A percentile compares a stretch with the other conserved stretches of the same genome.
These are phyloP conservation scores for Somateria mollissima DNA, from an alignment of 2,797 vertebrate species.

Conservation along the genomic window DNA sequence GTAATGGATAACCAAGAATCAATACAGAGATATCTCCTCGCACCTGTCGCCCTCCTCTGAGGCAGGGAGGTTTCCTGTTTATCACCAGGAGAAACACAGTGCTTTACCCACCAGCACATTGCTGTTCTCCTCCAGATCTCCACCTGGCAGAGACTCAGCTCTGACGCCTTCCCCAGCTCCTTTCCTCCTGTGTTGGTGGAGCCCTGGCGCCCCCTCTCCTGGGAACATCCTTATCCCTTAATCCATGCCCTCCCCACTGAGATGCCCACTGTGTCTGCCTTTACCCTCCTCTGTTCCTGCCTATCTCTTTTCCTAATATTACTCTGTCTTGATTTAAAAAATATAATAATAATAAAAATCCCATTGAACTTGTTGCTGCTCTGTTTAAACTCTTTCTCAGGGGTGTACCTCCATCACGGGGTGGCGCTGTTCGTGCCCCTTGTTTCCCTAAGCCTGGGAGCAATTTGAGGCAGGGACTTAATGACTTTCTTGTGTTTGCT, in stretches of 20 bases:
- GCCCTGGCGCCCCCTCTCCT: too few species aligned
- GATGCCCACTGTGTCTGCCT: neutral
- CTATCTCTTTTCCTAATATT: neutral
- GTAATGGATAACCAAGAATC: neutral
- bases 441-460: neutral
- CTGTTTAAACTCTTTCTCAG: neutral
- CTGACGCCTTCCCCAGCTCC: neutral
- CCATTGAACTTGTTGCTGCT: neutral
- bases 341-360: neutral
- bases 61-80: neutral
- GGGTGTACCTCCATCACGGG: accelerated
- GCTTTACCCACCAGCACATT: neutral
- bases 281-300: neutral
- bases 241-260: neutral
- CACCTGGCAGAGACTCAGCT: neutral
- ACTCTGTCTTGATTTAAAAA: neutral
- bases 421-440: neutral
- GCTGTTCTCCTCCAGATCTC: neutral
- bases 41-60: neutral
- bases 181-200: neutral
- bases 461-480: neutral
- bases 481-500: neutral
- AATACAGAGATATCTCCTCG: neutral
- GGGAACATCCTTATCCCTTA: neutral
- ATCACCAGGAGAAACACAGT: neutral